Evolutionary conservation across 2,888 invertebrate species (phyloP).

Genomic region (Tenthredo distinguenda): DNA sequence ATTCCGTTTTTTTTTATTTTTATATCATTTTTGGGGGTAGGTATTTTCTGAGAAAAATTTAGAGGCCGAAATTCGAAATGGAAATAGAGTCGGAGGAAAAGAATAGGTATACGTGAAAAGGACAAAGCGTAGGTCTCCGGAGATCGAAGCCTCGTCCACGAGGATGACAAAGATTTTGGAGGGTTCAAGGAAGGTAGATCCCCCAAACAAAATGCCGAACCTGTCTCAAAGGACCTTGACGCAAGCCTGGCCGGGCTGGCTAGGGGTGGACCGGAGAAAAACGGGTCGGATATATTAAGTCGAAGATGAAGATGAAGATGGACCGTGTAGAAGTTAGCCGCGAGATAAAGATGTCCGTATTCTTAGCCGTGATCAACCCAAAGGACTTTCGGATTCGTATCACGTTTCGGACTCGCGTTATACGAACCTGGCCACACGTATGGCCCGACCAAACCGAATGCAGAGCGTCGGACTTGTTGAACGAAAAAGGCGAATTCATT

Average conservation of each 20-base stretch:
- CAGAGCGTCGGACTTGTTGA: slow-evolving; percentile 15
- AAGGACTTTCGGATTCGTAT: slow-evolving; percentile 25
- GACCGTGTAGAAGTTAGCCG: slow-evolving; percentile 25
- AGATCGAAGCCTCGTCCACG: neutral
- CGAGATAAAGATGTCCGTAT: slow-evolving; percentile 38
- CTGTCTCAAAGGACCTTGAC: slow-evolving; percentile 41
- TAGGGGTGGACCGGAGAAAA: neutral
- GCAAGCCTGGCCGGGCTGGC: neutral
- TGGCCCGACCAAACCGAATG: neutral
- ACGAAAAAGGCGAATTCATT: neutral
- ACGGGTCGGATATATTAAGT: slow-evolving; percentile 34
- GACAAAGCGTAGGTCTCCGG: neutral
- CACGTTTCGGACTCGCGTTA: slow-evolving; percentile 29
- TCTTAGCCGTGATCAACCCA: slow-evolving; percentile 29
- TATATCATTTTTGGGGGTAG: slow-evolving; percentile 11
- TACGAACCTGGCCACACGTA: neutral
- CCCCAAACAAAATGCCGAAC: slow-evolving; percentile 26
- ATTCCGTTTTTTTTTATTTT: slow-evolving; percentile 57
- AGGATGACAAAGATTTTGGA: slow-evolving; percentile 31
- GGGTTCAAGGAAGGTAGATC: slow-evolving; percentile 15
- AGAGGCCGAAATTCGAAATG: neutral
- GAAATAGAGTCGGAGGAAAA: neutral
- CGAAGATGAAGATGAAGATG: slow-evolving; percentile 43
- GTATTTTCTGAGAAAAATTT: neutral
- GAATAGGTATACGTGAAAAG: neutral